Base-by-base conservation (phyloP, 2,888 invertebrate species). In the Conus canariensis region DNA sequence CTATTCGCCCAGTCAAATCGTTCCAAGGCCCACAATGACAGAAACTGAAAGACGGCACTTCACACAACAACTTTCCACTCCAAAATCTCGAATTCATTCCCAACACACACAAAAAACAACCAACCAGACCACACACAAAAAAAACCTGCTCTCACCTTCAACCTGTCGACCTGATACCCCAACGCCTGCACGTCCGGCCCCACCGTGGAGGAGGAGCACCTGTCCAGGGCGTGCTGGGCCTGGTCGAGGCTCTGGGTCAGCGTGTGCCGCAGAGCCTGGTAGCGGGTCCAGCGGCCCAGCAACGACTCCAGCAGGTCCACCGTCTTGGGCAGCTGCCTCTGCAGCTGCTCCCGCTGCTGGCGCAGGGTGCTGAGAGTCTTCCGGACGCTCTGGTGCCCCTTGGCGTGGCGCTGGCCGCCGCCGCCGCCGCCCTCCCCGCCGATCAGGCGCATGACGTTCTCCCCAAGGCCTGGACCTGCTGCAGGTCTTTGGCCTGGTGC, bases 211-310 rank as follows among this genome's bases (percentile, higher is more conserved):
- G 91, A 89, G 45, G 90, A 92, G 89, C 94, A 94, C 19, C 94
- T 89, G 89, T 92, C 92, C 83, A 95, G 94, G 86, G 93, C 92
- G 91, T 94, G 95, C 91, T 95, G 94, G 8, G 94, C 93, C 92
- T 95, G 94, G 19, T 93, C 92, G 16, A 95, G 91, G 16, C 93
- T 91, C 88, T 94, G 93, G 45, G 86, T 93, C 58, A 94, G 92
- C 12, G 89, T 91, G 85, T 93, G 93, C 87, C 94, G 91, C 82
- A 94, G 94, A 56, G 91, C 88, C 88, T 94, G 93, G 92, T 94
- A 95, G 30, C 91, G 90, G 70, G 93, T 91, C 95, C 95, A 95
- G 90, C 94, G 94, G n/a, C 91, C 91, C 87, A 94, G 91, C 70
- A 94, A 92, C 67, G 94, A 94, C 88, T 89, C 93, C 82, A 95